phyloP scores from a whole-genome alignment of 2,113 vertebrate genomes.

The Dascyllus trimaculatus region DNA sequence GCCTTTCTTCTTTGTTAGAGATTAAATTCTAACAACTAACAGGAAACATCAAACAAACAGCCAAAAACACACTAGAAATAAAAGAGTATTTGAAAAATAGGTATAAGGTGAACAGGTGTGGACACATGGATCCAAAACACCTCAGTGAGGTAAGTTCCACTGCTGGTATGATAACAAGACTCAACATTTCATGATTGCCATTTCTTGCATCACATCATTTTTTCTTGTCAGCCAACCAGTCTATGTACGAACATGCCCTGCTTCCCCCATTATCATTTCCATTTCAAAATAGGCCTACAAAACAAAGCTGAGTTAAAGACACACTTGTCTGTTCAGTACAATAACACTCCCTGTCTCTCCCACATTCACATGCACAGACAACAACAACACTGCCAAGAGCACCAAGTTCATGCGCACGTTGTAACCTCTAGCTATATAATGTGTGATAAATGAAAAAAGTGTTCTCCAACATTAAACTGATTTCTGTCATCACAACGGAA shows the following conservation, averaged over 20 bases:
- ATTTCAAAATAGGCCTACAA: constrained; percentile 63
- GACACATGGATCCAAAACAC: constrained; percentile 11
- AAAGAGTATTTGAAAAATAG: constrained; percentile 8
- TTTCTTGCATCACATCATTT: constrained; percentile 52
- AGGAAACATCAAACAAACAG: constrained; percentile 15
- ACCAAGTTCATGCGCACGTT: constrained; percentile 22
- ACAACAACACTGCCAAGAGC: constrained; percentile 22
- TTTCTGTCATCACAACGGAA: background rate
- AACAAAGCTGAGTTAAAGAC: constrained; percentile 40
- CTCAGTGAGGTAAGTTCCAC: constrained; percentile 26
- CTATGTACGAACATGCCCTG: constrained; percentile 61
- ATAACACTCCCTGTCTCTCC: constrained; percentile 41
- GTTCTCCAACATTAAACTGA: constrained; percentile 9
- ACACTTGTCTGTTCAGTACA: constrained; percentile 55
- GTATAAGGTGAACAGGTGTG: constrained; percentile 15
- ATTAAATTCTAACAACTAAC: constrained; percentile 5
- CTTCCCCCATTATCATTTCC: constrained; percentile 51
- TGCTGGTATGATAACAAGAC: constrained; percentile 56
- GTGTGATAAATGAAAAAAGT: background rate
- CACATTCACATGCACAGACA: constrained; percentile 12
- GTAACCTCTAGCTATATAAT: constrained; percentile 20
- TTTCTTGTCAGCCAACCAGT: constrained; percentile 11
- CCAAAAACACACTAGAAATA: background rate
- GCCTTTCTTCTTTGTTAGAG: constrained; percentile 42
- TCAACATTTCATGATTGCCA: constrained; percentile 51